Conservation (phyloP, 2,888 invertebrate species). For the Meganola albula region DNA sequence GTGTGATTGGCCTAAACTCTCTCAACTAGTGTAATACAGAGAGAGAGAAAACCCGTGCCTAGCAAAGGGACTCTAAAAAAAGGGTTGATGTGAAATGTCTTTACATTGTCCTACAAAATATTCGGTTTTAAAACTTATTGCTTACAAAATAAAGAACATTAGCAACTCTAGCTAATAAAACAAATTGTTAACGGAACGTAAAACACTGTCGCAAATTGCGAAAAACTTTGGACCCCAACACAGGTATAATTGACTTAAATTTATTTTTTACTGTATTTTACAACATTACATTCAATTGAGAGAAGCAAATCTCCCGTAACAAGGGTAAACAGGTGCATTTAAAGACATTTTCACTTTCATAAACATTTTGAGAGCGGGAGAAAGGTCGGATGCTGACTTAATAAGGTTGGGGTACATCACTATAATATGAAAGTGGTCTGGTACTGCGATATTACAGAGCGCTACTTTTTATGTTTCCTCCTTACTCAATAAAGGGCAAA, state of each 20-base stretch:
- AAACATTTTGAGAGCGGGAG: conserved; percentile 45
- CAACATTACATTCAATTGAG: conserved; percentile 31
- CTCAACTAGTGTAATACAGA: too few relatives aligned
- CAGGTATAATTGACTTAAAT: conserved; percentile 12
- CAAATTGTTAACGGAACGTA: conserved; percentile 1
- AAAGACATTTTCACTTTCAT: conserved; percentile 59
- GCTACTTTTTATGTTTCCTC: conserved; percentile 46
- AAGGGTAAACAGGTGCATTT: conserved; percentile 56
- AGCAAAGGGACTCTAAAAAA: too few relatives aligned
- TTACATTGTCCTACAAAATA: too few relatives aligned
- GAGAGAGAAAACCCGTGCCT: too few relatives aligned
- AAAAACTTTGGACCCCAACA: conserved; percentile 13
- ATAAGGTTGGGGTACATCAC: conserved; percentile 56
- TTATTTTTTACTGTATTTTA: conserved; percentile 12
- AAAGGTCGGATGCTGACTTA: conserved; percentile 58
- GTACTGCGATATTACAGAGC: conserved; percentile 48
- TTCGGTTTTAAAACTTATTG: conserved; percentile 18
- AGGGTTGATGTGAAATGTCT: too few relatives aligned
- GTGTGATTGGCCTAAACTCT: too few relatives aligned
- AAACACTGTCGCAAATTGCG: conserved; percentile 9
- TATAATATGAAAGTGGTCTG: conserved; percentile 52
- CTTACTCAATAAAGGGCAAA: conserved; percentile 37
- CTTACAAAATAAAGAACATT: conserved; percentile 12
- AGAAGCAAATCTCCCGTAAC: conserved; percentile 35
- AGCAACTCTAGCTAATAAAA: conserved; percentile 10